A percentile compares a stretch with the other conserved stretches of the same genome.
phyloP scores from a whole-genome alignment of 1,140 invertebrate species.

The Fopius arisanus region DNA sequence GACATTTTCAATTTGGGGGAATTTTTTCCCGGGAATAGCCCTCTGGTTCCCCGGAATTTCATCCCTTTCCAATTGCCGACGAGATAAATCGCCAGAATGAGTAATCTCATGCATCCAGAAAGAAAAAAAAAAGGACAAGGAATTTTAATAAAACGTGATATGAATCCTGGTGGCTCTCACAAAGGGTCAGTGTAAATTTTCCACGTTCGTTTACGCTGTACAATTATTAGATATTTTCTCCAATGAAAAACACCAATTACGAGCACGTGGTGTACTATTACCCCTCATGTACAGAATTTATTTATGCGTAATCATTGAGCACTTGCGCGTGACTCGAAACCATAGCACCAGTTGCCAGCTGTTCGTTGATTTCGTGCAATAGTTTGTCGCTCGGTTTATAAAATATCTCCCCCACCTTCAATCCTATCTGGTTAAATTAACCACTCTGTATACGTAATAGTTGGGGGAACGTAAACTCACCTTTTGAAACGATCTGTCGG shows the following conservation, averaged over 20 bases:
- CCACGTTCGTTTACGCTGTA: not conserved
- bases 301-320: constrained; percentile 13
- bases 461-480: constrained; percentile 13
- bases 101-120: not conserved
- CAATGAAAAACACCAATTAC: constrained; percentile 1
- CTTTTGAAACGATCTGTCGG: constrained; percentile 25
- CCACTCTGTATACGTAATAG: not conserved
- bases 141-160: constrained; percentile 10
- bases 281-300: not conserved
- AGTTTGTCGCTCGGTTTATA: not conserved
- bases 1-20: too few relatives aligned
- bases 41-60: not conserved
- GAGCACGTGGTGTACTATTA: not conserved
- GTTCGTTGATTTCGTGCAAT: constrained; percentile 8
- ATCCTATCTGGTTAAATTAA: not conserved
- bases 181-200: not conserved
- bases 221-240: not conserved
- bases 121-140: not conserved
- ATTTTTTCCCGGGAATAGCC: not conserved
- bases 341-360: not conserved
- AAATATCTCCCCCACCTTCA: not conserved
- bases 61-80: not conserved
- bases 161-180: not conserved
- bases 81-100: not conserved
- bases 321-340: constrained; percentile 9